Evolutionary conservation across 2,113 vertebrate species (phyloP), one percentile per base, ranked within the genome.

Genomic region (Recurvirostra avosetta): DNA sequence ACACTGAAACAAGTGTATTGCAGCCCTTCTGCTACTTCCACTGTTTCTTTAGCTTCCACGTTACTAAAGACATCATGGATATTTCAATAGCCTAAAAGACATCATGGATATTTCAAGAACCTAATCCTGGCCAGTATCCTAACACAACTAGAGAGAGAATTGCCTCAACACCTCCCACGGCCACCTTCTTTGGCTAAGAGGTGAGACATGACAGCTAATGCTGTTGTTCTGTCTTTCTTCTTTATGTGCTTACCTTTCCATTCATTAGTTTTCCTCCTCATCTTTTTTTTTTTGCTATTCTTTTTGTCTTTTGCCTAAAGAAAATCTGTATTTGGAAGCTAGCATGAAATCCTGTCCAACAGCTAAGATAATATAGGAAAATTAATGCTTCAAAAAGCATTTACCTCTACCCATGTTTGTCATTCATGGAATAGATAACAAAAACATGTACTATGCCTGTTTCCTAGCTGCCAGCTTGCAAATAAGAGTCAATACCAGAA

Each of bases 81-180:
- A 5, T 20, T 16, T 56, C 75, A 34, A 3, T 2, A 67, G n/a
- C 30, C 38, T 38, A 38, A 40, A 65, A 45, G 15, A 23, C 12
- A 30, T 38, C 45, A 27, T 9, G 2, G 34, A 25, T 26, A 5
- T 20, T 16, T 56, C 75, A 34, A 3, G 2, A 67, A 32, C 30
- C 38, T 63, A 86, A 67, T 50, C 22, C n/a, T 45, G 21, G 21
- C 38, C 17, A 29, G 15, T 10, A 29, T 47, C 49, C 26, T 26
- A 61, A 50, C 23, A 62, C 10, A 58, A 40, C 6, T 22, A 18
- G 41, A 32, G 8, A 18, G 5, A 53, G 4, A 86, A 38, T 11
- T 74, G 40, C 30, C 49, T 40, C 0, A 0, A 25, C 26, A 81
- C 11, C 13, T 76, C 13, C 15, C 17, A 32, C 4, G 5, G 12